A percentile compares a stretch with the other conserved stretches of the same genome.
phyloP scores from a whole-genome alignment of 2,797 vertebrate species.

The Gallirallus australis region DNA sequence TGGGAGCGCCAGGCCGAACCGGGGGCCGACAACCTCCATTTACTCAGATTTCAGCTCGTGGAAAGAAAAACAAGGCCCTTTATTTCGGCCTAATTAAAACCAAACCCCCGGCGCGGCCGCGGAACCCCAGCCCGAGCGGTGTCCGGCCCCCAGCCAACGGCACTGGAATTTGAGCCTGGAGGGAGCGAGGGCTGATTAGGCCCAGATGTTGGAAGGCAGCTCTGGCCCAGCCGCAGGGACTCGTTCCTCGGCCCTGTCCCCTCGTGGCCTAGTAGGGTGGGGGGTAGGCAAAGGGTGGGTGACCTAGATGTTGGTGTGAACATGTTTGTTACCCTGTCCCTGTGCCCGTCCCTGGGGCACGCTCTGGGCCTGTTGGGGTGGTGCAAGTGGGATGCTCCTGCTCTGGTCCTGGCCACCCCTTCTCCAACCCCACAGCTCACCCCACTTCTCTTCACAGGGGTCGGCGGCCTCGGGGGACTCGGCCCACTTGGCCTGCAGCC shows the following conservation, averaged over 20 bases:
- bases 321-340: background rate
- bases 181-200: constrained; percentile 54
- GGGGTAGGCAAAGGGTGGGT: background rate
- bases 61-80: constrained; percentile 74
- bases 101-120: constrained; percentile 44
- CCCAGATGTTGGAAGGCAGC: constrained; percentile 74
- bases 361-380: no score
- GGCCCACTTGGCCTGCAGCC: constrained; percentile 63
- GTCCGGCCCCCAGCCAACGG: constrained; percentile 63
- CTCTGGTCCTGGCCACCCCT: rapidly evolving
- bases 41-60: constrained; percentile 54
- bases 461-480: constrained; percentile 50
- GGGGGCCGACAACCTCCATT: constrained; percentile 45
- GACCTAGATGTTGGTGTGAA: rapidly evolving
- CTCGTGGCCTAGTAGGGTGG: background rate
- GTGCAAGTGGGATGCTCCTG: background rate
- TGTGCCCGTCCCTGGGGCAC: rapidly evolving
- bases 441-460: constrained; percentile 40
- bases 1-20: constrained; percentile 17
- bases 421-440: background rate
- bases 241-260: constrained; percentile 51
- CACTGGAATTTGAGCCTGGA: constrained; percentile 75
- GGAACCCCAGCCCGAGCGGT: constrained; percentile 55
- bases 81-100: constrained; percentile 68
- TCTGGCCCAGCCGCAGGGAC: constrained; percentile 47